Evolutionary conservation across 2,113 vertebrate genomes (phyloP).

Genomic region (Alosa alosa): DNA sequence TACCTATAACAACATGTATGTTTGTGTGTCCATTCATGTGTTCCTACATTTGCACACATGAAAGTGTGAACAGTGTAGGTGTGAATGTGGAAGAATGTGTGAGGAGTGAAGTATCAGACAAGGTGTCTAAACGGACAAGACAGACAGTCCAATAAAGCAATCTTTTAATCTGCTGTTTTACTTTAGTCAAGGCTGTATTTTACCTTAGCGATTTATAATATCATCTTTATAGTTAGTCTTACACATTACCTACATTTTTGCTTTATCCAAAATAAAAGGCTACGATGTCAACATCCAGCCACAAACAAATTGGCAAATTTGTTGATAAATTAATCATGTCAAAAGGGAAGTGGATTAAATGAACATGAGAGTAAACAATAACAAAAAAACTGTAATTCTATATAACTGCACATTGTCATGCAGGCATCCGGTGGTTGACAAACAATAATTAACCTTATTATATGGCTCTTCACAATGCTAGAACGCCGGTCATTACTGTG

Average conservation of each 20-base stretch:
- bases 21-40: background rate
- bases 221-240: background rate
- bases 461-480: too few relatives aligned
- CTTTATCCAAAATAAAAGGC: background rate
- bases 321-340: background rate
- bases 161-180: background rate
- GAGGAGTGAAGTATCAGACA: background rate
- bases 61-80: background rate
- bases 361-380: background rate
- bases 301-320: background rate
- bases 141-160: background rate
- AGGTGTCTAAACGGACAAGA: background rate
- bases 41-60: background rate
- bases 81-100: background rate
- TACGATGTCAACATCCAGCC: background rate
- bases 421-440: background rate
- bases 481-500: too few relatives aligned
- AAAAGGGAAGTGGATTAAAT: background rate
- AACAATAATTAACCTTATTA: conserved; percentile 1
- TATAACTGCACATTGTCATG: background rate
- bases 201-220: background rate
- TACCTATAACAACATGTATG: background rate
- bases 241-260: background rate
- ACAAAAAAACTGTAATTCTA: background rate
- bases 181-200: background rate